phyloP scores from a whole-genome alignment of 2,797 vertebrate species.

The Sebastes steindachneri region DNA sequence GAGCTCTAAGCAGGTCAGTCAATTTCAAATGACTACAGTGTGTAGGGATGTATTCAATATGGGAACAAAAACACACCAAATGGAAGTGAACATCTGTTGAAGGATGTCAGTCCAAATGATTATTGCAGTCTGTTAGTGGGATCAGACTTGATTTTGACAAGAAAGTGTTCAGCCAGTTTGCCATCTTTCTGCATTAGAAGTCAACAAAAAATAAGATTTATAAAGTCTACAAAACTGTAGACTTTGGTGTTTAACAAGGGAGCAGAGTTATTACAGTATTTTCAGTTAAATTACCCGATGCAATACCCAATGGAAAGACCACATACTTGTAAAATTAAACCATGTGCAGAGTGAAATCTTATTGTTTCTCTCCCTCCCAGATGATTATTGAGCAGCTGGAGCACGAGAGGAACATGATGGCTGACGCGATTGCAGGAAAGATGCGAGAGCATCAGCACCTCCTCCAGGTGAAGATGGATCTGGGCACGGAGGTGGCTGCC shows the following conservation, averaged over 20 bases:
- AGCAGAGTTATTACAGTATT: not conserved
- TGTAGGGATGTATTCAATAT: not conserved
- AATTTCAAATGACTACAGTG: constrained; percentile 13
- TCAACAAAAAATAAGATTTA: not conserved
- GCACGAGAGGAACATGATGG: constrained; percentile 88
- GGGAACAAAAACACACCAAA: not conserved
- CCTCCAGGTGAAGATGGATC: constrained; percentile 91
- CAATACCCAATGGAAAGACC: not conserved
- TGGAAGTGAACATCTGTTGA: not conserved
- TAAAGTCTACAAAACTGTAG: not conserved
- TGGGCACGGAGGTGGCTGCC: constrained; percentile 92
- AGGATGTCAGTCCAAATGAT: not conserved
- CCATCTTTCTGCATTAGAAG: not conserved
- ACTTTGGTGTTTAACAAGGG: not conserved
- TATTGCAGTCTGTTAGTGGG: constrained; percentile 32
- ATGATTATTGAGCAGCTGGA: constrained; percentile 88
- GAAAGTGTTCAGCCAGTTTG: not conserved
- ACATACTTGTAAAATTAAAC: not conserved
- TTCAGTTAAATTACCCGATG: not conserved
- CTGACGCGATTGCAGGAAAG: constrained; percentile 84
- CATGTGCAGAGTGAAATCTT: not conserved
- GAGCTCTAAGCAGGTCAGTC: constrained; percentile 47
- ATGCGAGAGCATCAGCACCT: constrained; percentile 92
- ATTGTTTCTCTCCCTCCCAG: constrained; percentile 76
- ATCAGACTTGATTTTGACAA: constrained; percentile 25